Base-by-base conservation (phyloP, 1,140 invertebrate genomes). In the Andricus grossulariae region DNA sequence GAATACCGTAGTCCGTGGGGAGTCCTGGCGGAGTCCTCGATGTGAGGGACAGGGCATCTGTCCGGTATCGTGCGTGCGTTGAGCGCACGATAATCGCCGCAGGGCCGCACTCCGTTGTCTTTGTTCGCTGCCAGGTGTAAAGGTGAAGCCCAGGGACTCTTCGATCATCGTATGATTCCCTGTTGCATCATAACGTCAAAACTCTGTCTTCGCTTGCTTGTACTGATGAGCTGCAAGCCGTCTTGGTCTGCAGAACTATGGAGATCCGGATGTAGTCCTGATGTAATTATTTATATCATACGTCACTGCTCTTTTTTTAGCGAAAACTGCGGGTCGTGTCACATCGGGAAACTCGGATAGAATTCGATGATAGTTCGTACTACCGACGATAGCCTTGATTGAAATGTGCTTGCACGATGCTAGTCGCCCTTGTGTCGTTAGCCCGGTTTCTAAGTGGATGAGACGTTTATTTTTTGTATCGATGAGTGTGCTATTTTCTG, bases 111-210 rank as follows among this genome's bases (percentile, higher is more conserved):
- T n/a, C n/a, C n/a, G n/a, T n/a, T n/a, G n/a, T n/a, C n/a, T 60
- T 80, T 75, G 78, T 93, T 93, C 1, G 83, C 81, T 1, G 90
- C 89, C 55, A 93, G 76, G 71, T 92, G 88, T 16, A 92, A 74
- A 7, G 92, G 89, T 12, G 85, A 86, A 0, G 90, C 83, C 92
- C 92, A 93, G 2, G 75, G 71, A 54, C 80, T 82, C 15, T 76
- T 80, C 16, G 85, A 88, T 3, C 81, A 81, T 78, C 82, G 74
- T 18, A 75, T n/a, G 57, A 82, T 78, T 77, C 82, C 82, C 45
- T 60, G 25, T 73, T 78, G n/a, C n/a, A n/a, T n/a, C n/a, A n/a
- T n/a, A n/a, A n/a, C n/a, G n/a, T n/a, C n/a, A n/a, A n/a, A n/a
- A 73, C 15, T 72, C 55, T 1, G 8, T 25, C 50, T 75, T 79